Percentiles rank a stretch among this genome's conserved stretches.
phyloP scores from a whole-genome alignment of 2,888 invertebrate species.

The Dicycla oo region DNA sequence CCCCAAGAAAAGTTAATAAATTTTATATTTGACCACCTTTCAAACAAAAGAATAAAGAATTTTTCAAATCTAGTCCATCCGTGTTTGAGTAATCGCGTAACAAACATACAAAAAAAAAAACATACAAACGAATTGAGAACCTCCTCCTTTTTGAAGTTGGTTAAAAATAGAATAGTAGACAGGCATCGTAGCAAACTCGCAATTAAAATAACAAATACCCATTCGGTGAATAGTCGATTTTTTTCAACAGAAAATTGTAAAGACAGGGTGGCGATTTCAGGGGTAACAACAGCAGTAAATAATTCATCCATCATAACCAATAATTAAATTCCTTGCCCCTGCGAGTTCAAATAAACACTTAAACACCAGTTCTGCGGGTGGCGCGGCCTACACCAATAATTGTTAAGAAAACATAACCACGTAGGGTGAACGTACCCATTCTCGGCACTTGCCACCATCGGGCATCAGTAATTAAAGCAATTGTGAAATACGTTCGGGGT shows the following conservation, averaged over 20 bases:
- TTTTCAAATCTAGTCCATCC: too few species aligned
- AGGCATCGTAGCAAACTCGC: too few species aligned
- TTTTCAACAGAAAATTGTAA: not conserved
- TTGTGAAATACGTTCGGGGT: conserved; percentile 84
- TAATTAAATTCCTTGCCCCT: conserved; percentile 55
- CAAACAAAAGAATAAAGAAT: too few species aligned
- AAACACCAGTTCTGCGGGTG: conserved; percentile 60
- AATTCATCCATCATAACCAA: conserved; percentile 46
- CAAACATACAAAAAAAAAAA: too few species aligned
- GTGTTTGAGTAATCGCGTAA: too few species aligned
- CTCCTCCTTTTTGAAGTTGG: too few species aligned
- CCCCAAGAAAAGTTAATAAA: too few species aligned
- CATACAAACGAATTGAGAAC: too few species aligned
- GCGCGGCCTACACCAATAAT: conserved; percentile 60
- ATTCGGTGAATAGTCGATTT: too few species aligned
- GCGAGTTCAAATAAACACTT: conserved; percentile 60
- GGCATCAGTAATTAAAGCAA: conserved; percentile 85
- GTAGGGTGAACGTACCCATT: conserved; percentile 73
- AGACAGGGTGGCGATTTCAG: not conserved
- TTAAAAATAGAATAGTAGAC: too few species aligned
- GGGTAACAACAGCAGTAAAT: not conserved
- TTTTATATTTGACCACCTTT: too few species aligned
- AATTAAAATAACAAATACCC: too few species aligned
- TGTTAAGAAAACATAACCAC: conserved; percentile 70
- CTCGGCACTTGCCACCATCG: conserved; percentile 76